A percentile compares a stretch with the other conserved stretches of the same genome.
Evolutionary conservation across 2,888 invertebrate genomes (phyloP).

Genomic region (Perizoma affinitatum): DNA sequence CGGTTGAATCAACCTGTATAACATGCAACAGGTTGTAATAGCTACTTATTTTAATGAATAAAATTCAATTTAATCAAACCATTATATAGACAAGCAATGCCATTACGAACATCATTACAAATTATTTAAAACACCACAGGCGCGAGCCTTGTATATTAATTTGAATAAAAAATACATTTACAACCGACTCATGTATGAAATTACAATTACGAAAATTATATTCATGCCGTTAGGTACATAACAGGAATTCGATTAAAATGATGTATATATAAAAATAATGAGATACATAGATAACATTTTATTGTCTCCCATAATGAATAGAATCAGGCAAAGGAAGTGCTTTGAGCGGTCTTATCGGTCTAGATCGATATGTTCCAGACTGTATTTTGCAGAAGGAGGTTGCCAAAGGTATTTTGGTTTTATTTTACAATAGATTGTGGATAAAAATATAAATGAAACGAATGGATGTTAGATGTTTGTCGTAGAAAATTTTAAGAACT

Average conservation of each 20-base stretch:
- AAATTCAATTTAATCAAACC: slow-evolving; percentile 18
- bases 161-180: slow-evolving; percentile 39
- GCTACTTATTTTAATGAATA: slow-evolving; percentile 7
- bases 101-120: slow-evolving; percentile 20
- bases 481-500: too few species aligned
- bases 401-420: too few species aligned
- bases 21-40: not conserved
- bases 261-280: slow-evolving; percentile 10
- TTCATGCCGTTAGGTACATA: slow-evolving; percentile 23
- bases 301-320: too few species aligned
- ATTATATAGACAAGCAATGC: slow-evolving; percentile 11
- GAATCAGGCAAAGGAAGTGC: not conserved
- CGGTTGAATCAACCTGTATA: too few species aligned
- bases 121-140: slow-evolving; percentile 18
- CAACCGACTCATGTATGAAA: slow-evolving; percentile 38
- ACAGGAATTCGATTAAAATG: slow-evolving; percentile 14
- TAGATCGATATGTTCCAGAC: too few species aligned
- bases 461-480: too few species aligned
- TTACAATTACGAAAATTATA: slow-evolving; percentile 36
- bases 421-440: too few species aligned
- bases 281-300: too few species aligned
- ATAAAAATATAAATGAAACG: too few species aligned
- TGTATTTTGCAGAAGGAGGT: too few species aligned
- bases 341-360: not conserved
- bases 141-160: slow-evolving; percentile 22